These are phyloP conservation scores for Tachysurus fulvidraco DNA, from an alignment of 2,113 vertebrate genomes.

Conservation along the genomic window DNA sequence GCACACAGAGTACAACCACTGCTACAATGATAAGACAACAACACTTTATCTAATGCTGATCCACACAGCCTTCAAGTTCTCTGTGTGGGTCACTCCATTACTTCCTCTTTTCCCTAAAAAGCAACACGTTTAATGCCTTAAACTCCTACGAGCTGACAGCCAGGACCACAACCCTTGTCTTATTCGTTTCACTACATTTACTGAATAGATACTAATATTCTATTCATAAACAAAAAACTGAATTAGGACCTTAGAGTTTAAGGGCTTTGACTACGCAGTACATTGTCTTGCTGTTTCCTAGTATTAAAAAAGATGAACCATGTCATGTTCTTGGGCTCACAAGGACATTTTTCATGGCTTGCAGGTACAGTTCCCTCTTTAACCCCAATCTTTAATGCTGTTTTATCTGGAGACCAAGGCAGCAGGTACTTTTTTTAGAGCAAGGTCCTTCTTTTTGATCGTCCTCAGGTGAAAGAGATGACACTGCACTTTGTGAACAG, in stretches of 20 bases:
- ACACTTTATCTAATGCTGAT: neutral
- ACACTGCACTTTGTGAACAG: conserved; percentile 7
- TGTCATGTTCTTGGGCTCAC: neutral
- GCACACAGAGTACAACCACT: conserved; percentile 29
- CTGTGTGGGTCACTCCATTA: neutral
- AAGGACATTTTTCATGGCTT: conserved; percentile 25
- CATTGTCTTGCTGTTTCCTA: neutral
- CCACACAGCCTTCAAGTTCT: neutral
- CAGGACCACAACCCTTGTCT: neutral
- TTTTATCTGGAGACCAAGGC: conserved; percentile 40
- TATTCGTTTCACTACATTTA: neutral
- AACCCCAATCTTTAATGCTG: conserved; percentile 5
- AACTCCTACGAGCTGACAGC: neutral
- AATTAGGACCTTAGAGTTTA: neutral
- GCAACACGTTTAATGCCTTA: neutral
- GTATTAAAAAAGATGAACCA: neutral
- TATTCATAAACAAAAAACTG: neutral
- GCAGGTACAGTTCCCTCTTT: conserved; percentile 17
- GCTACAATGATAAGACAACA: neutral
- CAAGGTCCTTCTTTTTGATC: conserved; percentile 5
- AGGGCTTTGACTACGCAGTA: neutral
- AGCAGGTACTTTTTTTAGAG: conserved; percentile 55
- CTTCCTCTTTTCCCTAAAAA: conserved; percentile 14
- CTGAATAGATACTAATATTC: neutral
- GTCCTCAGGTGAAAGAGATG: conserved; percentile 5